Percentiles rank a stretch among this genome's conserved stretches.
phyloP scores from a whole-genome alignment of 92 coral and sea anemone genomes.

The Phenganax subtilis region DNA sequence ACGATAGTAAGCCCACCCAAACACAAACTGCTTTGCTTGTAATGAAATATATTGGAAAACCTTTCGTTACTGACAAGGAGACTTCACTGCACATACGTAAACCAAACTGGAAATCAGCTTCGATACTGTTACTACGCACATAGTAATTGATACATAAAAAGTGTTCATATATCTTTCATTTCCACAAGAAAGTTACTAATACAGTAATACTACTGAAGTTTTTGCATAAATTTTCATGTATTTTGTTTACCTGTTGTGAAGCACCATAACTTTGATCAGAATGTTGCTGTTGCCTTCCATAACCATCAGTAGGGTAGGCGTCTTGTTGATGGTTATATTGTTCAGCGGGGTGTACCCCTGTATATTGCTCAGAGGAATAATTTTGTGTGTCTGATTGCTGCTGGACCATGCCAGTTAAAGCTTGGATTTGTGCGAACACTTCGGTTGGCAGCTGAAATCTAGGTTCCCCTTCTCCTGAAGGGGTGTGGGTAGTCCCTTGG shows the following conservation, averaged over 20 bases:
- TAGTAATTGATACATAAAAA: too few relatives aligned
- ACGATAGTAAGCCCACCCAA: too few relatives aligned
- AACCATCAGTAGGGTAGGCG: conserved; percentile 15
- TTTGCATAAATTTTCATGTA: too few relatives aligned
- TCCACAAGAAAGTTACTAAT: too few relatives aligned
- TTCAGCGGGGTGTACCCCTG: conserved; percentile 26
- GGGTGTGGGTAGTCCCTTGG: conserved; percentile 24
- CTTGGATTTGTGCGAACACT: conserved; percentile 94
- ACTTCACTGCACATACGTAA: too few relatives aligned
- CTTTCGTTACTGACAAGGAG: too few relatives aligned
- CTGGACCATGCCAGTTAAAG: conserved; percentile 70
- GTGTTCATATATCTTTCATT: too few relatives aligned
- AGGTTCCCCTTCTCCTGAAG: conserved; percentile 39
- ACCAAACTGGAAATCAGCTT: too few relatives aligned
- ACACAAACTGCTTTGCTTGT: too few relatives aligned
- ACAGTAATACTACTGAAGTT: too few relatives aligned
- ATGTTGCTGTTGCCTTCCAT: conserved; percentile 28
- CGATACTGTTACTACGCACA: too few relatives aligned
- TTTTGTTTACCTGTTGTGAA: conserved; percentile 15
- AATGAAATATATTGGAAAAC: too few relatives aligned
- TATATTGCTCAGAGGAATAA: background rate
- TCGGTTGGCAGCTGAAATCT: conserved; percentile 88
- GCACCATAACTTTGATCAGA: background rate
- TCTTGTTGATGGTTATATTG: conserved; percentile 29
- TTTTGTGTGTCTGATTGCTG: background rate